Percentiles rank a stretch among this genome's conserved stretches.
Conservation (phyloP, 92 coral and sea anemone genomes). For the Scolanthus callimorphus region DNA sequence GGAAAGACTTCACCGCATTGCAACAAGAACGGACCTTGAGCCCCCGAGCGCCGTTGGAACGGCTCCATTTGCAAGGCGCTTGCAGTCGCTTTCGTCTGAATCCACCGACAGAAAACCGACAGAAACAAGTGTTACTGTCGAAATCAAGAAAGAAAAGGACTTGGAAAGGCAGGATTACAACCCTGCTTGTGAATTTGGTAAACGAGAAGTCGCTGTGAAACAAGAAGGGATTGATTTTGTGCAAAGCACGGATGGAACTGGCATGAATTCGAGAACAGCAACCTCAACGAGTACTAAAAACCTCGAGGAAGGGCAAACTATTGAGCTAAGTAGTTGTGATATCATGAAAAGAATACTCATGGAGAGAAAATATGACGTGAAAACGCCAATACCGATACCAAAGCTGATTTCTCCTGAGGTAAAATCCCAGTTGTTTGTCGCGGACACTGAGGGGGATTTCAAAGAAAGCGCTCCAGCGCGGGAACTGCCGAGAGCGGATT, state of each 20-base stretch:
- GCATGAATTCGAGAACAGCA: not conserved
- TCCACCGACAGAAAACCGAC: not conserved
- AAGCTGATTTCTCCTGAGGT: slow-evolving; percentile 61
- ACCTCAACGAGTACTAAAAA: slow-evolving; percentile 10
- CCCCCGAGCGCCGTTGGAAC: slow-evolving; percentile 21
- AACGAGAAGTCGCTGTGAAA: not conserved
- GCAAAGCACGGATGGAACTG: not conserved
- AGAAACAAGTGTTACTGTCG: not conserved
- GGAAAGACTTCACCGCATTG: slow-evolving; percentile 97
- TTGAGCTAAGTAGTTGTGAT: slow-evolving; percentile 20
- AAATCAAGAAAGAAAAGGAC: not conserved
- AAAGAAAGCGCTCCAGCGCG: not conserved
- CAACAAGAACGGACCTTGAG: slow-evolving; percentile 79
- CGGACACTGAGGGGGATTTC: not conserved
- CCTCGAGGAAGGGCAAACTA: slow-evolving; percentile 14
- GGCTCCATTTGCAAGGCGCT: not conserved
- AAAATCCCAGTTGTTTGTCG: slow-evolving; percentile 26
- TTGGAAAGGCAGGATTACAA: not conserved
- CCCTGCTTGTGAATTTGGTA: not conserved
- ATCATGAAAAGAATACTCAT: slow-evolving; percentile 33
- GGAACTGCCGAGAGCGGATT: slow-evolving; percentile 4
- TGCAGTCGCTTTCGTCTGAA: not conserved
- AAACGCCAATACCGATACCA: slow-evolving; percentile 32
- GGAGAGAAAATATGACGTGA: slow-evolving; percentile 48
- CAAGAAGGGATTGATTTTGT: not conserved